Conservation (phyloP, 2,113 vertebrate genomes). For the Sorex araneus region DNA sequence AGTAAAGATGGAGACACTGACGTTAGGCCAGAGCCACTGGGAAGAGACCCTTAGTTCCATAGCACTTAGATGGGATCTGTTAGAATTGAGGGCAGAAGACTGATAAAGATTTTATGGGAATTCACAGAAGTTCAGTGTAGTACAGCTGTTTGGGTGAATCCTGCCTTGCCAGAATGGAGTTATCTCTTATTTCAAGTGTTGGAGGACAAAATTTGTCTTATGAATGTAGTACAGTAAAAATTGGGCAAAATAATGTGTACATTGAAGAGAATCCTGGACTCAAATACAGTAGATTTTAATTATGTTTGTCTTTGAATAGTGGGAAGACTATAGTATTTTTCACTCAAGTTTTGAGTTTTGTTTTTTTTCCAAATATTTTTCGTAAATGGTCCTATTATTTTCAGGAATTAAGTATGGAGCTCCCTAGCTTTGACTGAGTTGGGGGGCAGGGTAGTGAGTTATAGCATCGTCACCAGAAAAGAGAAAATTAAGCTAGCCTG, state of each 20-base stretch:
- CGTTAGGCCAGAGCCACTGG: neutral
- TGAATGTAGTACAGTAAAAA: neutral
- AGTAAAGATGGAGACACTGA: fast-evolving
- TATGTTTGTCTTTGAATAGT: conserved; percentile 32
- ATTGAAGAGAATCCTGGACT: conserved; percentile 8
- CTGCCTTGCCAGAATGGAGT: neutral
- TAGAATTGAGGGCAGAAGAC: neutral
- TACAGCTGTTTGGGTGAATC: neutral
- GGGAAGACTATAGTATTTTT: conserved; percentile 9
- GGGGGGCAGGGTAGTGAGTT: neutral
- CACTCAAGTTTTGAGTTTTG: neutral
- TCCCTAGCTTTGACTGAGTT: neutral
- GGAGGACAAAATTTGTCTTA: neutral
- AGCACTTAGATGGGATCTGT: neutral
- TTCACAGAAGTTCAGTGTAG: neutral
- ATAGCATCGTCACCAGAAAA: neutral
- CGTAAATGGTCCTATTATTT: neutral
- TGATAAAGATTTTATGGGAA: neutral
- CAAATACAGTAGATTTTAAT: neutral
- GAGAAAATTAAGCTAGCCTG: neutral
- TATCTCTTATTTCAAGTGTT: conserved; percentile 36
- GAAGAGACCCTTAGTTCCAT: neutral
- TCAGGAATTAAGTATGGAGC: neutral
- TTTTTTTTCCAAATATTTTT: neutral
- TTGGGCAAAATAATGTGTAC: neutral